Base-by-base conservation (phyloP, 1,140 invertebrate species). In the Eupristina koningsbergeri region DNA sequence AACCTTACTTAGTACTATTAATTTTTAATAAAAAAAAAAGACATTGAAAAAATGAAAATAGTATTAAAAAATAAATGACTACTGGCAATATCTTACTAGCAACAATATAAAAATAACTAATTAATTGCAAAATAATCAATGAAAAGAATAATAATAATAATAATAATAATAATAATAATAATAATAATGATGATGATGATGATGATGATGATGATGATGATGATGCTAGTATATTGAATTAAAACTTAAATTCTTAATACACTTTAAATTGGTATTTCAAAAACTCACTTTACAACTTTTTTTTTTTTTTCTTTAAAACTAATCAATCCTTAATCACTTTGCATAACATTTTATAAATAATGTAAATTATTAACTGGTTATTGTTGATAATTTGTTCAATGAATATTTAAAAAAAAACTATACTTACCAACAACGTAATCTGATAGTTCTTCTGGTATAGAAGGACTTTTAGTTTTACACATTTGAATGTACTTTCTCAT, bases 401-500 rank as follows among this genome's bases (percentile, higher is more conserved):
- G 47, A 15, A 50, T 15, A 50, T 50, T 50, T 50, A 15, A 50
- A 50, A 50, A 53, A 29, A 31, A 63, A 50, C 64, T 77, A 81
- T 86, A 93, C 93, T 93, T 89, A 93, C 96, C 95, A 74, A 99
- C 98, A 88, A 99, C 96, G 88, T 96, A 97, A 85, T 99, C 97
- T 19, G 97, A 96, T 64, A 99, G 94, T 31, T 94, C 93, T 87
- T 96, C 95, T 0, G 98, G 98, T 88, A 99, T 96, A 80, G 93
- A 93, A 17, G 99, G 99, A 81, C 96, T 94, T 89, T 97, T 98
- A 81, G 95, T 95, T 90, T 98, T 98, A 91, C 98, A 99, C 34
- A 99, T 93, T 69, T 96, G 95, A 83, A 99, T 97, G 91, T 99
- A 99, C 80, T 97, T 95, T 78, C 98, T 94, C 95, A 99, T 98